Conservation (phyloP, 2,888 invertebrate species). For the Phania funesta region DNA sequence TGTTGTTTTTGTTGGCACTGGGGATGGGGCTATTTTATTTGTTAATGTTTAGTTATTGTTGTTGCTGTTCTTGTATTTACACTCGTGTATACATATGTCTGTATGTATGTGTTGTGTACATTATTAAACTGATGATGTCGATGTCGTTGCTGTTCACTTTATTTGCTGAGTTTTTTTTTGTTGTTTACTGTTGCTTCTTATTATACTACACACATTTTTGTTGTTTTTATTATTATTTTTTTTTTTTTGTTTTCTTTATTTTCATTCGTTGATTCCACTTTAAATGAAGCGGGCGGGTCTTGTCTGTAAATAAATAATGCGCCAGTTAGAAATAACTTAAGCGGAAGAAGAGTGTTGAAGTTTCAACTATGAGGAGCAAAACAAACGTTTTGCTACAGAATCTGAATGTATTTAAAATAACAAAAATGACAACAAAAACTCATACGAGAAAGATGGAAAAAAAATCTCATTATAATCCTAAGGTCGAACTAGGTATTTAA, state of each 20-base stretch:
- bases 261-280: slow-evolving; percentile 70
- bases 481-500: slow-evolving; percentile 27
- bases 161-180: slow-evolving; percentile 45
- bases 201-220: slow-evolving; percentile 56
- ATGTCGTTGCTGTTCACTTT: slow-evolving; percentile 63
- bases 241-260: slow-evolving; percentile 67
- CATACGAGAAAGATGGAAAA: neutral
- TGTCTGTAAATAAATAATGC: slow-evolving; percentile 66
- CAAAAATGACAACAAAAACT: neutral
- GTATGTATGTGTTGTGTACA: neutral
- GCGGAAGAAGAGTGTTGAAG: slow-evolving; percentile 57
- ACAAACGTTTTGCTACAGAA: neutral
- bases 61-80: slow-evolving; percentile 36
- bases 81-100: slow-evolving; percentile 10
- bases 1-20: slow-evolving; percentile 44
- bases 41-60: slow-evolving; percentile 48
- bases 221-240: slow-evolving; percentile 53
- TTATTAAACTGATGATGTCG: slow-evolving; percentile 61
- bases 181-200: slow-evolving; percentile 55
- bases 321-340: slow-evolving; percentile 65
- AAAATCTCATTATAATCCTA: slow-evolving; percentile 27
- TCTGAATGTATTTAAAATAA: neutral
- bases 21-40: slow-evolving; percentile 65
- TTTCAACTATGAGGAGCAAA: slow-evolving; percentile 21
- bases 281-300: slow-evolving; percentile 70